Evolutionary conservation across 2,888 invertebrate genomes (phyloP), one percentile per base, ranked within the genome.

Genomic region (Leptinotarsa tumamoca): DNA sequence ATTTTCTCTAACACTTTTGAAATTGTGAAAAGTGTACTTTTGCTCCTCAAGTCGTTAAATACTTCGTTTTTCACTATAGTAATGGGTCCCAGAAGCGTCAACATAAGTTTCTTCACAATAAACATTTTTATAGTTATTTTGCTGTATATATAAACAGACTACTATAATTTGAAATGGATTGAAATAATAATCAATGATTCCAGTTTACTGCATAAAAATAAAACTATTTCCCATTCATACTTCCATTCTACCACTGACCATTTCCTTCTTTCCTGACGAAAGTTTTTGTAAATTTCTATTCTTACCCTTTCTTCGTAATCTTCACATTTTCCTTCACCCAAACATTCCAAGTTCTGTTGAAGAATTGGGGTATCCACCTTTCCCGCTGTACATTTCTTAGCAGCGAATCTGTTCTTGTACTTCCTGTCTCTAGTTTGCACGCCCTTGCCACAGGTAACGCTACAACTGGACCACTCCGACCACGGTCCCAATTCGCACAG

Each of bases 401-500:
- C 90, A 0, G 93, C 93, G 68, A 90, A 90, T 77, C 91, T 89
- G 71, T 87, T 91, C 58, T 92, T 87, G 87, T 94, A 95, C 81
- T 92, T 91, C 0, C 96, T 89, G 14, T 92, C 91, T 73, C 95
- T 91, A 0, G 93, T 93, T 78, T 94, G 92, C n/a, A 91, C 91
- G 0, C 95, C 94, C 68, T 89, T 89, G 4, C 94, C 94, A 84
- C 94, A 94, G 0, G 91, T 92, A 52, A 92, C 93, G 5, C 94
- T 94, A 86, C 96, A 96, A 43, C 93, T 91, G 0, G 95, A 94
- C 95, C 95, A 96, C 52, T 90, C 91, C 1, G 93, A 91, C 95
- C 96, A 96, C 21, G 91, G 89, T 0, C 94, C 92, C 72, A 95
- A 89, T 0, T 93, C 93, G 84, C 95, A 95, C 78, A 92, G 87